Conservation (phyloP, 2,888 invertebrate genomes). For the Tetramorium bicarinatum region DNA sequence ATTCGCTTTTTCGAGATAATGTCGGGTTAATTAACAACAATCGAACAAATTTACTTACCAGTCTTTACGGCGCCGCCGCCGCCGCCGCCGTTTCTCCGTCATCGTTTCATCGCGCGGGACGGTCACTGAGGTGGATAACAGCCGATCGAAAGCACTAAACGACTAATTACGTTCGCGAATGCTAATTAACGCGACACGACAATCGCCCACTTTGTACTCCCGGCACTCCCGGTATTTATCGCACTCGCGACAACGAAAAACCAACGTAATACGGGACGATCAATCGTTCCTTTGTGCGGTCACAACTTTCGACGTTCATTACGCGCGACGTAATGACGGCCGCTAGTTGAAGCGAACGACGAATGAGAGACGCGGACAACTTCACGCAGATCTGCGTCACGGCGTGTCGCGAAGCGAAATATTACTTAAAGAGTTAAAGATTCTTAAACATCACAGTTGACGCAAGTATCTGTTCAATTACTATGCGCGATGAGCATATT, state of each 20-base stretch:
- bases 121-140: background rate
- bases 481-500: background rate
- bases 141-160: conserved; percentile 17
- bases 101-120: background rate
- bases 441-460: background rate
- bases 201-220: background rate
- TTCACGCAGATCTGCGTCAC: background rate
- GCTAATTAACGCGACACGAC: conserved; percentile 14
- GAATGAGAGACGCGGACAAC: background rate
- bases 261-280: background rate
- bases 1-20: conserved; percentile 17
- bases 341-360: background rate
- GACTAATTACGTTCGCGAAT: conserved; percentile 19
- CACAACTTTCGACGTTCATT: background rate
- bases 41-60: conserved; percentile 25
- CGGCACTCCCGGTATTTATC: background rate
- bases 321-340: background rate
- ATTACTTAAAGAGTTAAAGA: no score
- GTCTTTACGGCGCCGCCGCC: background rate
- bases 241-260: background rate
- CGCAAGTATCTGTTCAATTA: background rate
- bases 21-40: conserved; percentile 1
- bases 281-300: background rate
- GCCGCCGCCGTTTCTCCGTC: background rate
- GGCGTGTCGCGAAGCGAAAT: no score